phyloP scores from a whole-genome alignment of 2,888 invertebrate species.

The Odontocerum albicorne region DNA sequence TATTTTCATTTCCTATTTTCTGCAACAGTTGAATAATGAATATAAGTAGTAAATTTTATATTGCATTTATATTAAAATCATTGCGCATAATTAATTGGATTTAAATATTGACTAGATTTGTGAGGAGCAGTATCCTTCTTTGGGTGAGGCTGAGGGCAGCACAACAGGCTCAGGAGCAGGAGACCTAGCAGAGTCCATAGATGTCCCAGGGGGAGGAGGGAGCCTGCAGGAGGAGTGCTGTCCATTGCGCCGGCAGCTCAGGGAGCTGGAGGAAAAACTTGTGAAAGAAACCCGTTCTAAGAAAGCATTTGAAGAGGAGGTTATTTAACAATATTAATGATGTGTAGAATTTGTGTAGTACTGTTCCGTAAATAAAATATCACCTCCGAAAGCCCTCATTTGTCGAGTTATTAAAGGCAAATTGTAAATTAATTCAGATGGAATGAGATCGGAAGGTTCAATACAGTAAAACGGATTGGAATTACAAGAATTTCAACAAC shows the following conservation, averaged over 20 bases:
- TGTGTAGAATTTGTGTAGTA: no score
- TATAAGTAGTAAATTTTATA: neutral
- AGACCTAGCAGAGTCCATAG: constrained; percentile 1
- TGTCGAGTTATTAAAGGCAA: no score
- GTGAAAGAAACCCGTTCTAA: constrained; percentile 63
- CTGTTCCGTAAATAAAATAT: no score
- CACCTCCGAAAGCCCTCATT: no score
- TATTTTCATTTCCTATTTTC: neutral
- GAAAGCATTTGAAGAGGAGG: constrained; percentile 66
- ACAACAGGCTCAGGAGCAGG: constrained; percentile 18
- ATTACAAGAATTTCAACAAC: no score
- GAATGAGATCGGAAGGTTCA: no score
- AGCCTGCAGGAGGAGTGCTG: constrained; percentile 35
- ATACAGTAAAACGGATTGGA: no score
- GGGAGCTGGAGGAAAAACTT: constrained; percentile 61
- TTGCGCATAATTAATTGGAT: no score
- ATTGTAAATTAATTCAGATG: no score
- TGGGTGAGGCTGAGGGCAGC: constrained; percentile 40
- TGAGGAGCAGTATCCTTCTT: constrained; percentile 56
- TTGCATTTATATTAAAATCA: no score
- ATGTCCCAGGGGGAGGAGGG: constrained; percentile 9
- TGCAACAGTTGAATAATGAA: neutral
- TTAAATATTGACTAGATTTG: no score
- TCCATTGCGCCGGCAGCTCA: constrained; percentile 57
- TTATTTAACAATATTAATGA: constrained; percentile 40